Evolutionary conservation across 1,140 invertebrate species (phyloP).

Genomic region (Solen grandis): DNA sequence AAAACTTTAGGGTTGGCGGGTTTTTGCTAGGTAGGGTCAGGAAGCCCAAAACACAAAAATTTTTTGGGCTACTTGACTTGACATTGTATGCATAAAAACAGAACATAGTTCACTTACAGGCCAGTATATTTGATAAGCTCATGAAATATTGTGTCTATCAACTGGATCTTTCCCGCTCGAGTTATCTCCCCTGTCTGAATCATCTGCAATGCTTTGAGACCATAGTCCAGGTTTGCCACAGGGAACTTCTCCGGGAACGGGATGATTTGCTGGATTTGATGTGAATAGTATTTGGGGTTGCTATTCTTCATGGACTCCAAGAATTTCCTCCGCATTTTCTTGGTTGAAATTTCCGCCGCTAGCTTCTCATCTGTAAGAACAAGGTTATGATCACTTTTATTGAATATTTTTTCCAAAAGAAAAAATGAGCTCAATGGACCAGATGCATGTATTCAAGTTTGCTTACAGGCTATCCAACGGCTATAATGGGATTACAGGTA

Average conservation of each 20-base stretch:
- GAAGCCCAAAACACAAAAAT: too few relatives aligned
- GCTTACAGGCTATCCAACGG: too few relatives aligned
- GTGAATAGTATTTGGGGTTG: slow-evolving; percentile 56
- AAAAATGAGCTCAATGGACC: too few relatives aligned
- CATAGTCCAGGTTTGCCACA: slow-evolving; percentile 47
- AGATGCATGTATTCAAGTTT: too few relatives aligned
- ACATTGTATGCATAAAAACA: too few relatives aligned
- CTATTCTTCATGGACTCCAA: slow-evolving; percentile 56
- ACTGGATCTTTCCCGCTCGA: slow-evolving; percentile 51
- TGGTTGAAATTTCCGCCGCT: slow-evolving; percentile 45
- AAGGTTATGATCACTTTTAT: not conserved
- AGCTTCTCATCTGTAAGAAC: slow-evolving; percentile 38
- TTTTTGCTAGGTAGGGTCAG: too few relatives aligned
- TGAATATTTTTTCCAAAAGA: too few relatives aligned
- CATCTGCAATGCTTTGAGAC: slow-evolving; percentile 49
- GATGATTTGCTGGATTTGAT: slow-evolving; percentile 54
- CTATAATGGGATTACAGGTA: too few relatives aligned
- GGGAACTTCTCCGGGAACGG: slow-evolving; percentile 56
- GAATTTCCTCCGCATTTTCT: slow-evolving; percentile 53
- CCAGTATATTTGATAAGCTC: slow-evolving; percentile 53
- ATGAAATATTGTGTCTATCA: slow-evolving; percentile 55
- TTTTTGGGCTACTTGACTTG: too few relatives aligned
- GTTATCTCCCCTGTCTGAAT: slow-evolving; percentile 58
- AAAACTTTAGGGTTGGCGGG: too few relatives aligned
- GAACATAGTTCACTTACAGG: slow-evolving; percentile 42